Conservation (phyloP, 2,797 vertebrate species). For the Poecilia gillii region DNA sequence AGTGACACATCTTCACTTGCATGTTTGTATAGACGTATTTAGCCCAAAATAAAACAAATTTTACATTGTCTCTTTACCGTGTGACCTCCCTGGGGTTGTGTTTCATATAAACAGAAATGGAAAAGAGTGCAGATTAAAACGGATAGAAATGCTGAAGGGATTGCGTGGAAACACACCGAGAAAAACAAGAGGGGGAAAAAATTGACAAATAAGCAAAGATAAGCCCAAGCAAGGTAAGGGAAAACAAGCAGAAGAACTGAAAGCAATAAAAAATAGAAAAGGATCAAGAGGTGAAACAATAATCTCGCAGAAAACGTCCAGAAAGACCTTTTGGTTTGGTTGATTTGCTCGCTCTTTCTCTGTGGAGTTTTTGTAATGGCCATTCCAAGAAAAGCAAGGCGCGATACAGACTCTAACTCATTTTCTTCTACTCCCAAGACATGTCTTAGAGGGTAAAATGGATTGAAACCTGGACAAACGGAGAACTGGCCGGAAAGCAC, state of each 20-base stretch:
- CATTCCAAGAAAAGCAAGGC: conserved; percentile 45
- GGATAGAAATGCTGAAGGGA: conserved; percentile 4
- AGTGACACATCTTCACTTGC: conserved; percentile 25
- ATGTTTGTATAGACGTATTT: conserved; percentile 23
- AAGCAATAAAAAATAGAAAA: conserved; percentile 46
- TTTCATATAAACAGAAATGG: conserved; percentile 45
- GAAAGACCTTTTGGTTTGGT: conserved; percentile 42
- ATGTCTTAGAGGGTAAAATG: conserved; percentile 65
- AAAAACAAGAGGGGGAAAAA: conserved; percentile 9
- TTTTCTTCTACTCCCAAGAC: conserved; percentile 64
- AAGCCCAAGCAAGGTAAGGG: conserved; percentile 3
- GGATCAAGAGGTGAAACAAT: conserved; percentile 59
- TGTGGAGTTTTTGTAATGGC: conserved; percentile 61
- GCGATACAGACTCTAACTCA: conserved; percentile 50
- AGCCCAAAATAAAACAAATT: conserved; percentile 33
- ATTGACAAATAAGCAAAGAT: conserved; percentile 29
- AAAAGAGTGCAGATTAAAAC: conserved; percentile 25
- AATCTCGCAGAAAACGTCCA: conserved; percentile 49
- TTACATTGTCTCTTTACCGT: conserved; percentile 27
- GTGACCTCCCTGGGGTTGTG: conserved; percentile 17
- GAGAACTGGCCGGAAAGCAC: conserved; percentile 58
- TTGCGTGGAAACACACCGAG: conserved; percentile 9
- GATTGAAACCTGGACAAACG: conserved; percentile 58
- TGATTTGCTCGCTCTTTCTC: conserved; percentile 49
- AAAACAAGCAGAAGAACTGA: conserved; percentile 25